Evolutionary conservation across 30 jellyfish, hydroid and myxozoan genomes (phyloP), one percentile per base, ranked within the genome.

Genomic region (Aurelia sp.): DNA sequence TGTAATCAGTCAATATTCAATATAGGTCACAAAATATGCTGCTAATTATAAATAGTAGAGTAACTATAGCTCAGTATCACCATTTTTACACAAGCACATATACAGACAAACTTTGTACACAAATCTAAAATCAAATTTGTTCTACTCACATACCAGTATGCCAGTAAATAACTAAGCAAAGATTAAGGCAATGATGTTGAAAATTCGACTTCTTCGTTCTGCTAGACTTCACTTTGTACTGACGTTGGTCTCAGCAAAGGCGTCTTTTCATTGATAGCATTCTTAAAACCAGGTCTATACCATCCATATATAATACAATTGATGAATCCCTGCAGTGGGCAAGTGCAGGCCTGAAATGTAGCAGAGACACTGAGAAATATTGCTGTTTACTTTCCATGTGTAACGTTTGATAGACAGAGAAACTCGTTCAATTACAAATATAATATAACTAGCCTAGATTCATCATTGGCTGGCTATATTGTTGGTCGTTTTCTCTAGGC

Each of bases 321-420:
- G 40, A 80, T 31, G 67, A 89, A 89, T 16, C 97, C 97, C 73
- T 89, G 97, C 50, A 89, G 73, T 11, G 97, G 97, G 70, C 84
- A 59, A 8, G 97, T 80, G 40, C 92, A 89, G 23, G 97, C 97
- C 97, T 89, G 30, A 17, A 57, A 53, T 18, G 1, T 3, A 59
- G 51, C 61, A 63, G 16, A 6, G 3, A 20, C 11, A 44, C 10
- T 44, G 55, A 44, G 55, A 44, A 44, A 44, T 10, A 16, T 40
- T 3, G 51, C 8, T 40, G 51, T 40, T 40, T 40, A 1, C 51
- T 40, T 5, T 40, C 51, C 51, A 40, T 27, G 33, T 4, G 51
- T 40, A 40, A 40, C 7, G 51, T 40, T 40, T 3, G 51, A 27
- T 27, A 1, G 33, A 27, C 33, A 27, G 33, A 27, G 33, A 27